Conservation (phyloP, 2,888 invertebrate species). For the Encarsia formosa region DNA sequence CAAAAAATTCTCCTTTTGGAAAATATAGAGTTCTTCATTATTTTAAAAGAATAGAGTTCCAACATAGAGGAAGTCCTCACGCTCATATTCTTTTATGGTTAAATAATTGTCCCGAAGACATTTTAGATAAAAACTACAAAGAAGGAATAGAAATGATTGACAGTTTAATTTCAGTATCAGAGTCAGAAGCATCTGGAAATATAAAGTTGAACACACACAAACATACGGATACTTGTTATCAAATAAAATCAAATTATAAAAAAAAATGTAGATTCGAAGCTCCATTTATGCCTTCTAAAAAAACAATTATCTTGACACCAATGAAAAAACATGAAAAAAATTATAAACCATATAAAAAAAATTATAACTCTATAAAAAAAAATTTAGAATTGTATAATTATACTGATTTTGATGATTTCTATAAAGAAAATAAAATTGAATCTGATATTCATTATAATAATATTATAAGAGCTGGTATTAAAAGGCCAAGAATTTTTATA, state of each 20-base stretch:
- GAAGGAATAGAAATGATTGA: conserved; percentile 35
- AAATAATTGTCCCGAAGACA: conserved; percentile 36
- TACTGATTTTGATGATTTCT: conserved; percentile 27
- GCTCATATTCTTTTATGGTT: conserved; percentile 49
- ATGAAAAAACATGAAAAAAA: conserved; percentile 21
- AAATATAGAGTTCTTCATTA: conserved; percentile 37
- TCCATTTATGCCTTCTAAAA: conserved; percentile 37
- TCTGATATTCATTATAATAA: conserved; percentile 35
- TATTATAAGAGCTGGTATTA: conserved; percentile 31
- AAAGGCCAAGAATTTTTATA: conserved; percentile 28
- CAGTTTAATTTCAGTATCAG: conserved; percentile 32
- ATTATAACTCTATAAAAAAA: conserved; percentile 14
- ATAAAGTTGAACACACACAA: conserved; percentile 35
- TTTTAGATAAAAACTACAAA: conserved; percentile 19
- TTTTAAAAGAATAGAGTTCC: conserved; percentile 46
- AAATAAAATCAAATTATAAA: conserved; percentile 27
- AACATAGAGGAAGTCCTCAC: conserved; percentile 46
- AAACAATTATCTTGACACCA: conserved; percentile 34
- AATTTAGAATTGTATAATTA: conserved; percentile 25
- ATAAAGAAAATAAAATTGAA: conserved; percentile 27
- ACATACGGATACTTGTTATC: conserved; percentile 38
- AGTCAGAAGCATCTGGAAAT: conserved; percentile 31
- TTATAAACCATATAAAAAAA: conserved; percentile 13
- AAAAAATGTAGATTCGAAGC: conserved; percentile 39
- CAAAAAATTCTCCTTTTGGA: neutral